Conservation (phyloP, 2,113 vertebrate genomes). For the Trichomycterus rosablanca region DNA sequence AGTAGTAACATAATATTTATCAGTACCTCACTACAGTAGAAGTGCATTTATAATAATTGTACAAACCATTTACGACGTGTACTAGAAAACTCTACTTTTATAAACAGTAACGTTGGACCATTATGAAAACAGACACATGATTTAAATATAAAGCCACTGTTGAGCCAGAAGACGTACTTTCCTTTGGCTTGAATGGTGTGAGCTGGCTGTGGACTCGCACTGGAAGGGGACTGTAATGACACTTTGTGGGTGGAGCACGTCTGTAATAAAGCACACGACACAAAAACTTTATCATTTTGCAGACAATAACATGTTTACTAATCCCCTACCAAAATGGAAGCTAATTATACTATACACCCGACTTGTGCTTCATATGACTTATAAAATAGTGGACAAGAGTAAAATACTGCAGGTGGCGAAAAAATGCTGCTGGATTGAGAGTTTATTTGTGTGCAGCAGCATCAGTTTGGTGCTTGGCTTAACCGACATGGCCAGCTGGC, state of each 20-base stretch:
- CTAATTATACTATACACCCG: too few species aligned
- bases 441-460: background rate
- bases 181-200: conserved; percentile 77
- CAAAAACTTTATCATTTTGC: background rate
- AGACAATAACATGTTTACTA: background rate
- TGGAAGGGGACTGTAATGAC: conserved; percentile 70
- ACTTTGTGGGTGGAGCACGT: conserved; percentile 84
- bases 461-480: too few species aligned
- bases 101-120: background rate
- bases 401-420: too few species aligned
- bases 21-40: too few species aligned
- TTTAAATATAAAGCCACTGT: background rate
- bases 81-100: too few species aligned
- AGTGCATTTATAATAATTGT: too few species aligned
- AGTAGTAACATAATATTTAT: too few species aligned
- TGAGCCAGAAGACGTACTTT: conserved; percentile 74
- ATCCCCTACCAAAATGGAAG: background rate
- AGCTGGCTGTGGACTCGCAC: conserved; percentile 79
- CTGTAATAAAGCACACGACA: conserved; percentile 60
- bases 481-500: too few species aligned
- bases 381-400: too few species aligned
- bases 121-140: conserved; percentile 5
- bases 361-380: too few species aligned
- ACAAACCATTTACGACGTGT: too few species aligned
- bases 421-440: too few species aligned